Evolutionary conservation across 2,888 invertebrate genomes (phyloP), one percentile per base, ranked within the genome.

Genomic region (Euplexia lucipara): DNA sequence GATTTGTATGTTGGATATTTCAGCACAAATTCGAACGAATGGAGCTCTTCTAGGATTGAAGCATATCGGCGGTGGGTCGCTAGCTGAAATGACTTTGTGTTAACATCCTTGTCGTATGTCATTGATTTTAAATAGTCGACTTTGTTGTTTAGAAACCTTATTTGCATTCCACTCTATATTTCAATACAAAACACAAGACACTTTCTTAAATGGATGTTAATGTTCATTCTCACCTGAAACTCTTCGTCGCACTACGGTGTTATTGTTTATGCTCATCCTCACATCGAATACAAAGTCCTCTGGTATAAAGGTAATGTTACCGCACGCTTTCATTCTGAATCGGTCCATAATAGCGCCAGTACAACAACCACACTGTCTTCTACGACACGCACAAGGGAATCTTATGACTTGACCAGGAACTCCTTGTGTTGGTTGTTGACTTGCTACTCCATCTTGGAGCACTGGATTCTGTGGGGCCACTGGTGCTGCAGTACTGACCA

Each of bases 271-370:
- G 57, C 95, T 95, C 88, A 98, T 92, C 78, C 96, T 96, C 26
- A 98, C 95, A 68, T 97, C 97, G 86, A 98, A 97, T 32, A 97
- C 96, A 87, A 98, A 98, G 77, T 98, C 98, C 81, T 98, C 98
- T 0, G 98, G 97, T 20, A 97, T 95, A 86, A 98, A 98, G 12
- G 96, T 96, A 26, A 98, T 95, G 85, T 98, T 98, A 44, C 97
- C 96, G 88, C 98, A 98, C 20, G 97, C 97, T 85, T 97, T 97
- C 93, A 97, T 97, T 72, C 96, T 96, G 80, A 97, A 96, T 42
- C 96, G 91, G 64, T 96, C 95, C 78, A 97, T 88, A 51, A 97
- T 90, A 59, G 96, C 93, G 16, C 96, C 96, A 2, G 97, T 97
- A 82, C 97, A 97, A 82, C 97, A 97, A 10, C 96, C 96, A 85